phyloP scores from a whole-genome alignment of 2,113 vertebrate species.

The Alethe diademata region DNA sequence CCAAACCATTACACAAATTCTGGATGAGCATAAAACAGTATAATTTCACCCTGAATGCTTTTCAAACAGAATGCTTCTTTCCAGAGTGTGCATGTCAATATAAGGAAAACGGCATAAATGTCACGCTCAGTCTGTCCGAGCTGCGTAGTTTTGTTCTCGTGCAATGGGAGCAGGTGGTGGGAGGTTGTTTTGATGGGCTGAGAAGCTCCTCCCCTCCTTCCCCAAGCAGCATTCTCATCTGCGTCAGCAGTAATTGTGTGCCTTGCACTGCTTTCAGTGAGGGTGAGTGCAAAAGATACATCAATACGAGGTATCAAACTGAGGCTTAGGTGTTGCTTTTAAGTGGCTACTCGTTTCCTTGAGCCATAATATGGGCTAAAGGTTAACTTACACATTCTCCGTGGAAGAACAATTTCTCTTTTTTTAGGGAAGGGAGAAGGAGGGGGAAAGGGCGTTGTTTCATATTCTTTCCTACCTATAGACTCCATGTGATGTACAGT shows the following conservation, averaged over 20 bases:
- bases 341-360: slow-evolving; percentile 69
- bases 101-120: not conserved
- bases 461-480: slow-evolving; percentile 28
- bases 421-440: not conserved
- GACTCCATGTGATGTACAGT: not conserved
- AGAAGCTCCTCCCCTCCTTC: slow-evolving; percentile 76
- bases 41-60: not conserved
- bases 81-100: not conserved
- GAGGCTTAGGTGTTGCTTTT: slow-evolving; percentile 61
- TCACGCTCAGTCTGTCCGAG: slow-evolving; percentile 21
- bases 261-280: slow-evolving; percentile 67
- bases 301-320: slow-evolving; percentile 66
- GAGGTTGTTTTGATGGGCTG: slow-evolving; percentile 82
- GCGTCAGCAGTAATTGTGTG: slow-evolving; percentile 81
- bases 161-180: slow-evolving; percentile 80
- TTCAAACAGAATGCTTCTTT: not conserved
- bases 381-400: slow-evolving; percentile 48
- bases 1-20: not conserved
- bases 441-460: slow-evolving; percentile 42
- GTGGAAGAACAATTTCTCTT: not conserved
- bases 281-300: slow-evolving; percentile 70
- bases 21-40: not conserved
- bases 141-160: slow-evolving; percentile 62
- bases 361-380: slow-evolving; percentile 57
- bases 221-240: slow-evolving; percentile 73